phyloP scores from a whole-genome alignment of 2,113 vertebrate genomes.

The Pedionomus torquatus region DNA sequence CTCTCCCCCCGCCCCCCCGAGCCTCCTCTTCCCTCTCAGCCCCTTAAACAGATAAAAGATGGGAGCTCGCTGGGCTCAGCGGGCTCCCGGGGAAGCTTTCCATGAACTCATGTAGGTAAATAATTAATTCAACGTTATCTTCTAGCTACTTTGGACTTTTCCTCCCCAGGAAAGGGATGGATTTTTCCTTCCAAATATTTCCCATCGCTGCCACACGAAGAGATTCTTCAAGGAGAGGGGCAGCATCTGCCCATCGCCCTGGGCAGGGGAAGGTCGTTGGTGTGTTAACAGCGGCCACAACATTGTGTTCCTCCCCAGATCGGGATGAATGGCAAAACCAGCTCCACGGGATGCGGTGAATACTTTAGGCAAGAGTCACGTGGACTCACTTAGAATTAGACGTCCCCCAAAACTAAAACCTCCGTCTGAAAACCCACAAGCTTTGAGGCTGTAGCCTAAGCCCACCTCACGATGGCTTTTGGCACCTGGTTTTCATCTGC shows the following conservation, averaged over 20 bases:
- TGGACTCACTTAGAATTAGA: background rate
- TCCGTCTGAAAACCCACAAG: background rate
- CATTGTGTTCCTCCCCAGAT: rapidly evolving
- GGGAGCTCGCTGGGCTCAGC: background rate
- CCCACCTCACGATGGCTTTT: background rate
- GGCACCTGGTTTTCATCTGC: background rate
- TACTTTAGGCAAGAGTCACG: background rate
- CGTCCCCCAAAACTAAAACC: background rate
- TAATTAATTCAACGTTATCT: background rate
- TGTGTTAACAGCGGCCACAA: background rate
- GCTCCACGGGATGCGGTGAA: background rate
- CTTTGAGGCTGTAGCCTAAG: background rate
- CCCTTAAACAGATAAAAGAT: background rate
- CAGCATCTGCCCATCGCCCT: rapidly evolving
- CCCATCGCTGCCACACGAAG: rapidly evolving
- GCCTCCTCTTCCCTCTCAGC: background rate
- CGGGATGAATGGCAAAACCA: rapidly evolving
- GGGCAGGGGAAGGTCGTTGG: background rate
- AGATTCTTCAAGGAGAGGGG: background rate
- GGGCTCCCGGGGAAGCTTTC: background rate
- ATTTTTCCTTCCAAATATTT: background rate
- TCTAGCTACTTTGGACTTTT: background rate
- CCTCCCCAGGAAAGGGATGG: background rate
- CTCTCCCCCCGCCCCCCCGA: background rate
- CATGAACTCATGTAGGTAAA: background rate